phyloP scores from a whole-genome alignment of 2,888 invertebrate species.

The Incurvaria masculella region DNA sequence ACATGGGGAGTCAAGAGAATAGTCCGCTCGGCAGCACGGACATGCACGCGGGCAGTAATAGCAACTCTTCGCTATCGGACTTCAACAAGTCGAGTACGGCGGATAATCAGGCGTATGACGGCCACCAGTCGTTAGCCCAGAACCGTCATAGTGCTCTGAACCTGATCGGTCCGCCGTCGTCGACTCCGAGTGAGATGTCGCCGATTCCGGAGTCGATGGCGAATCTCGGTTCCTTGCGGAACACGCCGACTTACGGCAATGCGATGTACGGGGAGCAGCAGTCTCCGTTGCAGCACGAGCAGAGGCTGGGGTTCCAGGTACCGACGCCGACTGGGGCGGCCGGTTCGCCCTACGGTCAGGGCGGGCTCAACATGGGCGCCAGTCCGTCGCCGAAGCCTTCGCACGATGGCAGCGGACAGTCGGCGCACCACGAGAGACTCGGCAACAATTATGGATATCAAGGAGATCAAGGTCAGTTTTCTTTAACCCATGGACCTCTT shows the following conservation, averaged over 20 bases:
- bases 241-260: conserved; percentile 7
- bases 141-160: conserved; percentile 17
- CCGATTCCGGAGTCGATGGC: conserved; percentile 13
- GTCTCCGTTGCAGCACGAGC: conserved; percentile 16
- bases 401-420: neutral
- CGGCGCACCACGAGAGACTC: conserved; percentile 1
- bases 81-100: conserved; percentile 32
- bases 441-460: conserved; percentile 1
- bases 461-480: conserved; percentile 1
- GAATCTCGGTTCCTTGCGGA: neutral
- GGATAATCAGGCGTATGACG: neutral
- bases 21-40: conserved; percentile 28
- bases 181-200: conserved; percentile 13
- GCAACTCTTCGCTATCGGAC: conserved; percentile 34
- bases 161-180: conserved; percentile 14
- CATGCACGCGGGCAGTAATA: conserved; percentile 25
- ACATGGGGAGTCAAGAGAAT: conserved; percentile 23
- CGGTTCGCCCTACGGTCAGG: conserved; percentile 15
- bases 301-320: conserved; percentile 16
- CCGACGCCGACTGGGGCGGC: conserved; percentile 16
- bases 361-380: neutral
- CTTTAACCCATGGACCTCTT: too few relatives aligned
- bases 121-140: conserved; percentile 1
- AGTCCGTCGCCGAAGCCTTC: conserved; percentile 3
- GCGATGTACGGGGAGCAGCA: conserved; percentile 13